These are phyloP conservation scores for Rissa tridactyla DNA, from an alignment of 2,113 vertebrate species.

Conservation along the genomic window DNA sequence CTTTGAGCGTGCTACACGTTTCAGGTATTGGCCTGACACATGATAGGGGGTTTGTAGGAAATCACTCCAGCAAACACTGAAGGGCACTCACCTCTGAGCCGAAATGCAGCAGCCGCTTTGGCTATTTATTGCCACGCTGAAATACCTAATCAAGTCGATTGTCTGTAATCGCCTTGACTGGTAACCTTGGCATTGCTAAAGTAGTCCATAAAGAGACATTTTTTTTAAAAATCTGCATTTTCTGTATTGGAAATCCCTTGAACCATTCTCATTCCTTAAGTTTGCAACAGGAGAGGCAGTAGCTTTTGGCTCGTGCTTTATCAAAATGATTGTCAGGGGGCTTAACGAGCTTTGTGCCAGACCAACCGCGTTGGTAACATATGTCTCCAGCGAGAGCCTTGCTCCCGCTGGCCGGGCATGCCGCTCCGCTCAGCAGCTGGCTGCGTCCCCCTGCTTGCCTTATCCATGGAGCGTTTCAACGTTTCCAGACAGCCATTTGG, in stretches of 20 bases:
- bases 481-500: not conserved
- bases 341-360: conserved; percentile 12
- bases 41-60: not conserved
- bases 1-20: not conserved
- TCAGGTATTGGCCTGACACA: not conserved
- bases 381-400: not conserved
- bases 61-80: not conserved
- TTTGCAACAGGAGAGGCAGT: not conserved
- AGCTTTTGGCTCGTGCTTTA: not conserved
- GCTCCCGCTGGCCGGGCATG: not conserved
- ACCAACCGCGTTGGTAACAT: not conserved
- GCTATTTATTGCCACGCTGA: not conserved
- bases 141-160: not conserved
- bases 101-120: not conserved
- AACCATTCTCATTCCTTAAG: not conserved
- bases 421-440: not conserved
- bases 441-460: not conserved
- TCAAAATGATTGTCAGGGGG: not conserved
- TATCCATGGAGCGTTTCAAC: not conserved
- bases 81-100: not conserved
- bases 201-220: not conserved
- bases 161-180: not conserved
- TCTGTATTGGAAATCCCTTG: not conserved
- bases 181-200: not conserved
- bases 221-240: not conserved